phyloP scores from a whole-genome alignment of 2,888 invertebrate genomes.

The Tenthredo distinguenda region DNA sequence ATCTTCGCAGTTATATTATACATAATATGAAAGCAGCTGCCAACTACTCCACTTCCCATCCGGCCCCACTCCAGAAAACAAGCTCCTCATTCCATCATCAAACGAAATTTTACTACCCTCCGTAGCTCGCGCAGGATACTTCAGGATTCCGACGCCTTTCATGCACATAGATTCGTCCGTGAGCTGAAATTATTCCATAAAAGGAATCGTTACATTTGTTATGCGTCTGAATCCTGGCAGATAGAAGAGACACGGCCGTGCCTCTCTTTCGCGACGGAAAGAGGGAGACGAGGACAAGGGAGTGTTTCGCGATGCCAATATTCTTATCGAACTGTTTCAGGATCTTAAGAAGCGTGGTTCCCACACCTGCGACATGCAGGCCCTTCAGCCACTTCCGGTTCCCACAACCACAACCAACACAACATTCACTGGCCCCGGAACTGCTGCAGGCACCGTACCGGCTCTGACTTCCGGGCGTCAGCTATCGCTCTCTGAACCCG shows the following conservation, averaged over 20 bases:
- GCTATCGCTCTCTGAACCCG: conserved; percentile 74
- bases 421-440: conserved; percentile 59
- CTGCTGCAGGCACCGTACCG: conserved; percentile 67
- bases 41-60: background rate
- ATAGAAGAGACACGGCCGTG: background rate
- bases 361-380: conserved; percentile 78
- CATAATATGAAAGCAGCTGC: background rate
- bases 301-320: conserved; percentile 70
- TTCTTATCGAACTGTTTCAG: conserved; percentile 70
- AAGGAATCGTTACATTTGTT: background rate
- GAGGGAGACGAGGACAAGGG: background rate
- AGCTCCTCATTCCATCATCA: background rate
- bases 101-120: background rate
- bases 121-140: background rate
- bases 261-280: background rate
- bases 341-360: conserved; percentile 78
- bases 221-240: conserved; percentile 19
- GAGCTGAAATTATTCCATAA: background rate
- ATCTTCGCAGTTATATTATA: background rate
- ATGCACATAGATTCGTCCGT: no score
- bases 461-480: conserved; percentile 75
- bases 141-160: conserved; percentile 13
- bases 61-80: background rate
- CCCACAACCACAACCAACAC: conserved; percentile 68
- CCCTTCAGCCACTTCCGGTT: conserved; percentile 77